A percentile compares a stretch with the other conserved stretches of the same genome.
phyloP scores from a whole-genome alignment of 2,797 vertebrate species.

The Philypnodon macrostomus region DNA sequence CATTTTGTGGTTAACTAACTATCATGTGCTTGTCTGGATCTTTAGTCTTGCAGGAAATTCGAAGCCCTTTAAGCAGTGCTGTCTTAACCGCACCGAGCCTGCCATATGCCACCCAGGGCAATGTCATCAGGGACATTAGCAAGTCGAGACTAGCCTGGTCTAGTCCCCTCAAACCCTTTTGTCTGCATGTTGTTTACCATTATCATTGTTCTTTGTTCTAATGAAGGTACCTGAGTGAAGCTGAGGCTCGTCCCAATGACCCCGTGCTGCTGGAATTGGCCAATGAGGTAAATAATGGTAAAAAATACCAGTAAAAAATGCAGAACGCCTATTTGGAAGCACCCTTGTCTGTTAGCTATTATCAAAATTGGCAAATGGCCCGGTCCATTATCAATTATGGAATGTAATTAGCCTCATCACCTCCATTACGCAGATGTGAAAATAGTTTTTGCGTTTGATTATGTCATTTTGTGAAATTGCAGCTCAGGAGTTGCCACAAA shows the following conservation, averaged over 20 bases:
- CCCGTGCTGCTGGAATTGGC: conserved; percentile 90
- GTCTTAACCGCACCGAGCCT: conserved; percentile 67
- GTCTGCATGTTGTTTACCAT: conserved; percentile 56
- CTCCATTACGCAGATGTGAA: conserved; percentile 80
- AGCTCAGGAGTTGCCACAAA: conserved; percentile 56
- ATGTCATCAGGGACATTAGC: conserved; percentile 75
- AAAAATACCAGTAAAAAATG: conserved; percentile 1
- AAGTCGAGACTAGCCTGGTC: conserved; percentile 80
- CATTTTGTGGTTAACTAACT: conserved; percentile 73
- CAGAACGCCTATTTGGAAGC: conserved; percentile 65
- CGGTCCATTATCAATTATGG: conserved; percentile 88
- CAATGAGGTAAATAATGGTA: conserved; percentile 87
- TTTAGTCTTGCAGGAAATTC: conserved; percentile 73
- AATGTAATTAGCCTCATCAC: conserved; percentile 82
- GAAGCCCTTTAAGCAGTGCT: conserved; percentile 69
- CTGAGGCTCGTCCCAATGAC: conserved; percentile 80
- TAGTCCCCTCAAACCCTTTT: conserved; percentile 73
- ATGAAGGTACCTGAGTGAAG: conserved; percentile 87
- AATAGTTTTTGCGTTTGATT: conserved; percentile 76
- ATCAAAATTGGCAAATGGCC: conserved; percentile 88
- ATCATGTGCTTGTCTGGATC: conserved; percentile 74
- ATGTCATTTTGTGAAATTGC: conserved; percentile 77
- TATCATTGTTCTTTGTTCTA: conserved; percentile 73
- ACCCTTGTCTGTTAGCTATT: conserved; percentile 85
- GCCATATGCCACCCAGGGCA: conserved; percentile 78